phyloP scores from a whole-genome alignment of 2,797 vertebrate genomes.

The Prunella strophiata region DNA sequence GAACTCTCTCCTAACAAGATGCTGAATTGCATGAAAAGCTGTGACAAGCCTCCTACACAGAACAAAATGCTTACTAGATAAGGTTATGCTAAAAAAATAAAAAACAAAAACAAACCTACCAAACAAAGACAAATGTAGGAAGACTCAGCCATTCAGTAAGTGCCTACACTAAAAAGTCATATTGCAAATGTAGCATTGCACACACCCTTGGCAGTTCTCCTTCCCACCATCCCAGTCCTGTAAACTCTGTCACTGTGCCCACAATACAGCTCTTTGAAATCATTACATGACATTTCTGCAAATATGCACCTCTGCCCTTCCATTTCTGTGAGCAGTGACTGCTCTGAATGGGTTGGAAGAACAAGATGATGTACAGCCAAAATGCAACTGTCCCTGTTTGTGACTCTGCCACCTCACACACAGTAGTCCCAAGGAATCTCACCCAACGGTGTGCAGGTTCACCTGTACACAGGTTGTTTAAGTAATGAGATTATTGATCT shows the following conservation, averaged over 20 bases:
- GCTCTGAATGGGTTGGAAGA: neutral
- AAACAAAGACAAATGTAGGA: neutral
- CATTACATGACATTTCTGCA: neutral
- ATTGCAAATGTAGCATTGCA: neutral
- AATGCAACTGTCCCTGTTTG: neutral
- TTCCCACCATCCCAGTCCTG: neutral
- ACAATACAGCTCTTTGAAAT: neutral
- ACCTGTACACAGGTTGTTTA: neutral
- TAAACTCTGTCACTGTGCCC: neutral
- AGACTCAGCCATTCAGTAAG: neutral
- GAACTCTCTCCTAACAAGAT: neutral
- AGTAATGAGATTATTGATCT: neutral
- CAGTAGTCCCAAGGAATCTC: neutral
- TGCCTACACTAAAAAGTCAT: neutral
- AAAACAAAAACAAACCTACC: neutral
- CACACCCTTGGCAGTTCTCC: neutral
- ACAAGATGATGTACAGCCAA: rapidly evolving
- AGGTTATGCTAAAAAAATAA: neutral
- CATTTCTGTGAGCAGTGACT: neutral
- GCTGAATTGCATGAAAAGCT: neutral
- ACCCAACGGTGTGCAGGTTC: neutral
- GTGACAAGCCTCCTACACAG: neutral
- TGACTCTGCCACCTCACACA: neutral
- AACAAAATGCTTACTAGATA: neutral
- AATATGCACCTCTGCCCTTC: neutral